Percentiles rank a stretch among this genome's conserved stretches.
These are phyloP conservation scores for Drosophila flavopinicola DNA, from an alignment of 2,888 invertebrate genomes.

Conservation along the genomic window DNA sequence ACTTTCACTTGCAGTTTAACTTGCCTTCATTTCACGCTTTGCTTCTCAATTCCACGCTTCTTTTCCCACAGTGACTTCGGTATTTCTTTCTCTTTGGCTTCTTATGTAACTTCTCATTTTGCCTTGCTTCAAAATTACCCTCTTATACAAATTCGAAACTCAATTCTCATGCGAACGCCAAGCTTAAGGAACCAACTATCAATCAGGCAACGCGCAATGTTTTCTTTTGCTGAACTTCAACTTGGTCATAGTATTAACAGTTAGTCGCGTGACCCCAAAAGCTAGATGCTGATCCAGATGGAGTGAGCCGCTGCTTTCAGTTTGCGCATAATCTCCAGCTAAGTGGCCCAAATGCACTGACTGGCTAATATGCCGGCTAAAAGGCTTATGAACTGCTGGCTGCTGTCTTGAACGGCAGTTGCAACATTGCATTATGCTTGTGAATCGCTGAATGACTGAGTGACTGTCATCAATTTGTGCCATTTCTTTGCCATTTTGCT, in stretches of 20 bases:
- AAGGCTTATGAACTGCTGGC: conserved; percentile 34
- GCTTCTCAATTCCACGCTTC: no score
- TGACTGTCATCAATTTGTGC: conserved; percentile 71
- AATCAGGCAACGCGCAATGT: conserved; percentile 19
- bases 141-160: no score
- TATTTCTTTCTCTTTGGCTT: no score
- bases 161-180: no score
- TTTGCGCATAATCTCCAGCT: conserved; percentile 18
- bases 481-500: conserved; percentile 56
- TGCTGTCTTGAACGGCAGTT: conserved; percentile 4
- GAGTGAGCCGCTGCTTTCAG: not conserved
- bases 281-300: conserved; percentile 6
- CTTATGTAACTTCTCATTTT: no score
- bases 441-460: conserved; percentile 31
- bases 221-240: conserved; percentile 18
- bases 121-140: no score
- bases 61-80: no score
- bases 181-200: no score
- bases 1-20: no score
- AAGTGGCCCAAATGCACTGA: conserved; percentile 31
- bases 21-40: no score
- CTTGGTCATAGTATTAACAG: conserved; percentile 11
- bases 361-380: conserved; percentile 48
- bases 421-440: conserved; percentile 35
- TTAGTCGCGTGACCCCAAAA: conserved; percentile 1